Evolutionary conservation across 2,888 invertebrate species (phyloP).

Genomic region (Ochlodes sylvanus): DNA sequence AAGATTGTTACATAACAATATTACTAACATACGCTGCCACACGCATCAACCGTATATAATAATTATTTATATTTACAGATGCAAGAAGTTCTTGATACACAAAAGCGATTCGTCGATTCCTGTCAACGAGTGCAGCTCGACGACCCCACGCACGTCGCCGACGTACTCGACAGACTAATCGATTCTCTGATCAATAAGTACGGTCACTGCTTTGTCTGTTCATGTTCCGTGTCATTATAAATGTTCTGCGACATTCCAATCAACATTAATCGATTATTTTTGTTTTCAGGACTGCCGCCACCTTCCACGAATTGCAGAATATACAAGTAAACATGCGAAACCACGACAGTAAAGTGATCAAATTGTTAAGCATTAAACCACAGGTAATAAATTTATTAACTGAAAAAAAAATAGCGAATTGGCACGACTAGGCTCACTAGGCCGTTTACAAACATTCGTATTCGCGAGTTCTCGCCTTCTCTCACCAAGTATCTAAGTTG

Average conservation of each 20-base stretch:
- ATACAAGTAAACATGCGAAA: conserved; percentile 79
- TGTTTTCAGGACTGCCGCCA: conserved; percentile 82
- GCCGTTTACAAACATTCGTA: too few relatives aligned
- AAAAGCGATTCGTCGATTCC: conserved; percentile 87
- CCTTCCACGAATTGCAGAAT: conserved; percentile 82
- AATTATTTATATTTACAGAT: conserved; percentile 66
- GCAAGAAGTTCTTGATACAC: conserved; percentile 85
- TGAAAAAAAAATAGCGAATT: too few relatives aligned
- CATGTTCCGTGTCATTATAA: not conserved
- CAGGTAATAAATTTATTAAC: conserved; percentile 57
- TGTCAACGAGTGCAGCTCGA: conserved; percentile 88
- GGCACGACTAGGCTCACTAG: too few relatives aligned
- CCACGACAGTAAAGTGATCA: conserved; percentile 72
- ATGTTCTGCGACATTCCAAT: not conserved
- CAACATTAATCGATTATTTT: not conserved
- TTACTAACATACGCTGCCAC: not conserved
- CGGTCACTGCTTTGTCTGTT: conserved; percentile 46
- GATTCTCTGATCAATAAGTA: conserved; percentile 87
- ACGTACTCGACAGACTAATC: conserved; percentile 86
- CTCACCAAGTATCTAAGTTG: not conserved
- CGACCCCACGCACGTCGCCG: conserved; percentile 86
- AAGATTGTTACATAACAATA: not conserved
- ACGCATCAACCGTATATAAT: too few relatives aligned
- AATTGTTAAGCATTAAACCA: conserved; percentile 64
- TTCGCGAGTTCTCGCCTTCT: too few relatives aligned